Percentiles rank a stretch among this genome's conserved stretches.
phyloP scores from a whole-genome alignment of 2,113 vertebrate genomes.

The Phoxinus phoxinus region DNA sequence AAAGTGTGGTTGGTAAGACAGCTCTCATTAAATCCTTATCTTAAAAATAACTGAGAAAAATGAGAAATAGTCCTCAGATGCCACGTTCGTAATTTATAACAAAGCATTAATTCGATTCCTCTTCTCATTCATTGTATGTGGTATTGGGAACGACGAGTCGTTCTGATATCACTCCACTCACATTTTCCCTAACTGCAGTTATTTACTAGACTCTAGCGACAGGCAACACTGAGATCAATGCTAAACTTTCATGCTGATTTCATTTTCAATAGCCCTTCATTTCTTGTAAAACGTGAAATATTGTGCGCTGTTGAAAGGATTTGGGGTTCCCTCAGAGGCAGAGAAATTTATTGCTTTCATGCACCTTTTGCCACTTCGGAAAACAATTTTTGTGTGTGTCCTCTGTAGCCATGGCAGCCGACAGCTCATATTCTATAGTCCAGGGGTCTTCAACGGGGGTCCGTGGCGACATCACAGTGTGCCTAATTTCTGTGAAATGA shows the following conservation, averaged over 20 bases:
- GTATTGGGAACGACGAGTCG: no score
- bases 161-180: neutral
- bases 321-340: neutral
- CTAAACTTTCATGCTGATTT: conserved; percentile 23
- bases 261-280: conserved; percentile 17
- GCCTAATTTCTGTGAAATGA: neutral
- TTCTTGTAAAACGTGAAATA: conserved; percentile 39
- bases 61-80: no score
- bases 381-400: neutral
- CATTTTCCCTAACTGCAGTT: conserved; percentile 3
- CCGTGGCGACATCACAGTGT: no score
- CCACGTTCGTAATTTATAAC: no score
- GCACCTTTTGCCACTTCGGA: conserved; percentile 3
- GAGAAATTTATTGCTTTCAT: conserved; percentile 17
- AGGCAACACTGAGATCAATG: neutral
- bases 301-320: conserved; percentile 2
- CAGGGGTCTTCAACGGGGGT: neutral
- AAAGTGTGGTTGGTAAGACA: no score
- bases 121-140: conserved; percentile 14
- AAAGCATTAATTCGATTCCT: neutral
- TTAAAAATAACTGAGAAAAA: no score
- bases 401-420: neutral
- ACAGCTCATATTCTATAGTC: neutral
- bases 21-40: no score
- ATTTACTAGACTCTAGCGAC: conserved; percentile 29